Conservation (phyloP, 2,113 vertebrate species). For the Silurus meridionalis region DNA sequence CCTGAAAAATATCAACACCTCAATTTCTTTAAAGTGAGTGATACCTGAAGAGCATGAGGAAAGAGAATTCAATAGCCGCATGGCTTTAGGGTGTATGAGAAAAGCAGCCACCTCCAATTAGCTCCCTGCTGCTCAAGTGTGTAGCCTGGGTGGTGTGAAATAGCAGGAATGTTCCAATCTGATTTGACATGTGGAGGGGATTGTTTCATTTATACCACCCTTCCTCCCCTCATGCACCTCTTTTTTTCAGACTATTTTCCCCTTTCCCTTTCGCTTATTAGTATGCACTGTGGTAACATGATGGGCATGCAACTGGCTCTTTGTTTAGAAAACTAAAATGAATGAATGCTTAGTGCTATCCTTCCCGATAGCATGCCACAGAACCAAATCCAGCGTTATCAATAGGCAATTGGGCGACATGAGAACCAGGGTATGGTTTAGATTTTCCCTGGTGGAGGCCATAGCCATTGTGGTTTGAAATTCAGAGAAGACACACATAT, state of each 20-base stretch:
- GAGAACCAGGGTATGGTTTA: background rate
- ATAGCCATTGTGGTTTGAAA: background rate
- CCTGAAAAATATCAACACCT: conserved; percentile 65
- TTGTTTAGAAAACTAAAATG: background rate
- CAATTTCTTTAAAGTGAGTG: conserved; percentile 39
- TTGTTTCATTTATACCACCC: conserved; percentile 62
- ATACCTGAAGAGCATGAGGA: conserved; percentile 59
- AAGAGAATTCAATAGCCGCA: conserved; percentile 57
- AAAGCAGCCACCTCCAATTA: conserved; percentile 61
- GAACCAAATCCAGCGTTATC: conserved; percentile 18
- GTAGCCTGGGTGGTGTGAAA: conserved; percentile 65
- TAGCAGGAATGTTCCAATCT: conserved; percentile 70
- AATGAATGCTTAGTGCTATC: background rate
- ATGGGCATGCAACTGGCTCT: background rate
- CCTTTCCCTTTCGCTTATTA: background rate
- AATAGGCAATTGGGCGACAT: conserved; percentile 5
- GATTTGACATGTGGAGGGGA: conserved; percentile 66
- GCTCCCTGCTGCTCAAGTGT: conserved; percentile 52
- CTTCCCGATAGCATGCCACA: background rate
- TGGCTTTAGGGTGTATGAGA: conserved; percentile 49
- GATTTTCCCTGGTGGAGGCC: background rate
- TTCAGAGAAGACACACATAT: background rate
- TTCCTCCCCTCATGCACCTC: conserved; percentile 37
- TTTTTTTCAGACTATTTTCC: conserved; percentile 19
- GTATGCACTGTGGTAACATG: background rate